Evolutionary conservation across 2,797 vertebrate species (phyloP).

Genomic region (Halcyon chelicuti): DNA sequence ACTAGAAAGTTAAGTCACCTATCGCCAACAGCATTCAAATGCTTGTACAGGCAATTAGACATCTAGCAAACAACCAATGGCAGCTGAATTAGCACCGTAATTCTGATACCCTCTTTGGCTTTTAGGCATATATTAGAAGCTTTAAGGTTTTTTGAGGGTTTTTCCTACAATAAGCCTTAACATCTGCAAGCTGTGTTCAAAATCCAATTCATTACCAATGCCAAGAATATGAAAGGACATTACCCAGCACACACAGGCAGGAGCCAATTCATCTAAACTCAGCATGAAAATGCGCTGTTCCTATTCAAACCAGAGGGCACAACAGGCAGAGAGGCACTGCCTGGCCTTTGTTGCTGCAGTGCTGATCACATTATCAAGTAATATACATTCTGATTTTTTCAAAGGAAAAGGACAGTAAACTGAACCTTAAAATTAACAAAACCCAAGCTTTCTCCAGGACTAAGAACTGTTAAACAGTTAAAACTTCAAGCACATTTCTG

Average conservation of each 20-base stretch:
- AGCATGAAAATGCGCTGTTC: constrained; percentile 70
- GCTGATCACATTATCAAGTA: constrained; percentile 42
- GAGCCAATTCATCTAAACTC: constrained; percentile 71
- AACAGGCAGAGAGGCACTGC: constrained; percentile 41
- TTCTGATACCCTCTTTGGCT: constrained; percentile 27
- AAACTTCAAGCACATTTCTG: neutral
- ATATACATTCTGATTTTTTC: neutral
- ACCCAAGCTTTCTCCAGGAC: neutral
- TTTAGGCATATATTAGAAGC: constrained; percentile 49
- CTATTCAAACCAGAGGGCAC: constrained; percentile 60
- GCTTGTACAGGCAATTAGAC: constrained; percentile 1
- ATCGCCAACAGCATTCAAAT: neutral
- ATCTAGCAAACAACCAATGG: neutral
- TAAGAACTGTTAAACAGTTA: neutral
- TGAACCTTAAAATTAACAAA: neutral
- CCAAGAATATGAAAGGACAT: constrained; percentile 71
- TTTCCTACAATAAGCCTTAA: constrained; percentile 54
- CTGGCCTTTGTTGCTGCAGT: constrained; percentile 1
- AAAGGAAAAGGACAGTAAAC: neutral
- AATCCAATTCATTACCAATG: constrained; percentile 60
- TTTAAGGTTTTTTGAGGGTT: constrained; percentile 39
- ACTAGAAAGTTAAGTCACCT: neutral
- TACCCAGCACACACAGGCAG: constrained; percentile 55
- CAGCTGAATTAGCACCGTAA: neutral
- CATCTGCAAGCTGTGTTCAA: constrained; percentile 62